Evolutionary conservation across 2,888 invertebrate species (phyloP), one percentile per base, ranked within the genome.

Genomic region (Hartigia nigra): DNA sequence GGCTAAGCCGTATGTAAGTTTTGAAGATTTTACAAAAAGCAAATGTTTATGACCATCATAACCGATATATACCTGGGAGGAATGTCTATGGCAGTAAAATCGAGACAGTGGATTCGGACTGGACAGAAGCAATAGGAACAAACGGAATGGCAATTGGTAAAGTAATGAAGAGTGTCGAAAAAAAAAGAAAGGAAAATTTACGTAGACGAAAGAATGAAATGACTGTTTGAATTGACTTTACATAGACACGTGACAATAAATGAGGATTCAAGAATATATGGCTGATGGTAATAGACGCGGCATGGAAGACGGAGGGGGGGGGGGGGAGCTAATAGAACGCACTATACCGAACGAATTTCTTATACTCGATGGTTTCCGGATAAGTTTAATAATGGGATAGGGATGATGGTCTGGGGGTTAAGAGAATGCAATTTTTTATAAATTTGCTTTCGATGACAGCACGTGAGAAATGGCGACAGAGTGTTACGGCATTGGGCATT

Each of bases 1-100:
- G 84, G 84, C 83, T 55, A 23, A 55, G 55, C 55, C 55, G 55
- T 55, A 55, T 55, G 86, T 85, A 87, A 88, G 86, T 90, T 89
- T 90, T 86, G 87, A 89, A 84, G 86, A 88, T 87, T 89, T 88
- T 90, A 88, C 86, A 86, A 87, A 86, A 81, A 82, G 55, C 23
- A 55, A 14, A 14, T 23, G 55, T 9, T 23, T 23, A 55, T 9
- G 55, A 55, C 5, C 55, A 23, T 55, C 55, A 23, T 55, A 55
- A 55, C 14, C 55, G 2, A 55, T 23, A 55, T 55, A 55, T 55
- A 55, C 55, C 23, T 55, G 55, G 55, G 55, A 55, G 1, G n/a
- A n/a, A 23, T 23, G 55, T 55, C 55, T 23, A 23, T 23, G 55
- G 23, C 55, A n/a, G n/a, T n/a, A n/a, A n/a, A n/a, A n/a, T n/a